Evolutionary conservation across 1,140 invertebrate species (phyloP), one percentile per base, ranked within the genome.

Genomic region (Leucophenga varia): DNA sequence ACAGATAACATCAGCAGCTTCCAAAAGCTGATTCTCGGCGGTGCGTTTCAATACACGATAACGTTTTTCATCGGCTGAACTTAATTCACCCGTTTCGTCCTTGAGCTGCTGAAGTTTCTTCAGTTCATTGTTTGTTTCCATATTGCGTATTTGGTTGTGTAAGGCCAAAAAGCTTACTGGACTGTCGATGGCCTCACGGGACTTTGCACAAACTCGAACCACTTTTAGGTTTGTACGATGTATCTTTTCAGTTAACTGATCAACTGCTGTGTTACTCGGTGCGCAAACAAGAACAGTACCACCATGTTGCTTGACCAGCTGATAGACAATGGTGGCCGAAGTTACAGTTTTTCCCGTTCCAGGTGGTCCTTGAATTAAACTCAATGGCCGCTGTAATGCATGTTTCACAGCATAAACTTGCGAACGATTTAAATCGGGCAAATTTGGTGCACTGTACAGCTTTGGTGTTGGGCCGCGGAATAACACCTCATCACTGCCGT

Each of bases 361-460:
- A 3, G 93, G 93, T 0, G 88, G 87, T 1, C 87, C 94, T 82
- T 99, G 97, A 65, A 99, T 99, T 1, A 99, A 76, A 16, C 93
- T 97, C 5, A 99, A 76, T 0, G 97, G 96, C n/a, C 95, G 81
- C 73, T 98, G 95, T 1, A 99, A 80, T 0, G 96, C 97, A 72
- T 97, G 95, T 72, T 98, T 98, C 0, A 99, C 96, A n/a, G 97
- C 97, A 78, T 96, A 98, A 1, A 97, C 94, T 80, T 96, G 93
- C 0, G 93, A 97, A 50, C 95, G 84, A 78, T 99, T 99, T 5
- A 99, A 80, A 71, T 99, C 96, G 0, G 97, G 97, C 38, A 99
- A 77, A 73, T 98, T 95, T 0, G 95, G 95, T 2, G 95, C 96
- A 43, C 93, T 95, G 69, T 97, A 98, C 55, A 97, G 88, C 74